These are phyloP conservation scores for Agapostemon virescens DNA, from an alignment of 2,888 invertebrate species.

Conservation along the genomic window DNA sequence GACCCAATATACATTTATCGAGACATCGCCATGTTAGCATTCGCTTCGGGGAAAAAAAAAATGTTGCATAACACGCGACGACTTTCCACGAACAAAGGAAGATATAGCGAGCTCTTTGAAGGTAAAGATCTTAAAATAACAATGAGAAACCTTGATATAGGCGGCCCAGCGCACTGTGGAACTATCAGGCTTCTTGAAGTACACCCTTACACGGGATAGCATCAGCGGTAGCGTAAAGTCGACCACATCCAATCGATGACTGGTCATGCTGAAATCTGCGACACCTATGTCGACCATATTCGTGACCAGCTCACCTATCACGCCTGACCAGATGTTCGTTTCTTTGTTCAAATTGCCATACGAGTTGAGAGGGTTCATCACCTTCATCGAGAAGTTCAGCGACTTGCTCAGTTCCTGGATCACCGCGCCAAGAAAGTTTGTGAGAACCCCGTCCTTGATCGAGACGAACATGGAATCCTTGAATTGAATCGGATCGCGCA, in stretches of 20 bases:
- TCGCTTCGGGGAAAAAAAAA: neutral
- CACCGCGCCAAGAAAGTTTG: conserved; percentile 65
- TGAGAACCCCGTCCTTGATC: conserved; percentile 51
- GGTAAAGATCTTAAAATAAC: neutral
- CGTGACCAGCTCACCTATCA: conserved; percentile 63
- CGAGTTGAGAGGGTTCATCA: conserved; percentile 26
- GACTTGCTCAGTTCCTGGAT: conserved; percentile 64
- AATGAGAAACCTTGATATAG: conserved; percentile 68
- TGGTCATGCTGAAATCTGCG: conserved; percentile 70
- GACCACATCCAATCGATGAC: conserved; percentile 60
- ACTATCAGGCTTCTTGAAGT: conserved; percentile 61
- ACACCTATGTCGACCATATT: conserved; percentile 69
- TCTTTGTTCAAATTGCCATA: conserved; percentile 66
- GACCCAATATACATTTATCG: too few species aligned
- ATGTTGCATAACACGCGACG: neutral
- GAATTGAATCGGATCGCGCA: neutral
- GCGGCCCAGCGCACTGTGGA: conserved; percentile 68
- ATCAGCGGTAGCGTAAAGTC: conserved; percentile 74
- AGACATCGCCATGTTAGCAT: neutral
- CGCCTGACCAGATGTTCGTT: conserved; percentile 68
- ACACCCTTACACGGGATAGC: conserved; percentile 62
- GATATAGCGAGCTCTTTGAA: neutral
- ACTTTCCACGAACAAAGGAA: neutral
- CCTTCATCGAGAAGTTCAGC: conserved; percentile 70
- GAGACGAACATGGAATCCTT: conserved; percentile 52